These are phyloP conservation scores for Spinus olivaceus DNA, from an alignment of 2,797 vertebrate genomes.

Conservation along the genomic window DNA sequence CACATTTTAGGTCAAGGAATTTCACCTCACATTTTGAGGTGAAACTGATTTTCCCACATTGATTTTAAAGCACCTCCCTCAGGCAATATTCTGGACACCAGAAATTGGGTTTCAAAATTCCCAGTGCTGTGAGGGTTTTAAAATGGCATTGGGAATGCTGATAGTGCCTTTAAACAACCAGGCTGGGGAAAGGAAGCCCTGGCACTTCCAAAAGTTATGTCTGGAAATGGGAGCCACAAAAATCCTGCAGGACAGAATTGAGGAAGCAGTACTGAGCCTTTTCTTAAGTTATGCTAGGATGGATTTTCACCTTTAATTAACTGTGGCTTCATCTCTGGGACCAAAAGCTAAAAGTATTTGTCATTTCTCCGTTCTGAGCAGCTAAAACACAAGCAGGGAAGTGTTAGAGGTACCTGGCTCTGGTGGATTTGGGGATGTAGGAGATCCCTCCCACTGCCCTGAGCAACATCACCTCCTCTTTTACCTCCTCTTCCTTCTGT, in stretches of 20 bases:
- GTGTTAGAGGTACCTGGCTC: neutral
- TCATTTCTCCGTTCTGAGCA: neutral
- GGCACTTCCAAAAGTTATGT: neutral
- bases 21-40: neutral
- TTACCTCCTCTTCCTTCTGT: neutral
- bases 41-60: neutral
- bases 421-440: neutral
- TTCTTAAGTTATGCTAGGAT: neutral
- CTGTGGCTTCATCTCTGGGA: neutral
- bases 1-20: too few species aligned
- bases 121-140: neutral
- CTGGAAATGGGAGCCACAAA: neutral
- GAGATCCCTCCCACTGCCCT: neutral
- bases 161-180: neutral
- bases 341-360: neutral
- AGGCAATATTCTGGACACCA: neutral
- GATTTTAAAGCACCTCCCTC: neutral
- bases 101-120: neutral
- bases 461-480: neutral
- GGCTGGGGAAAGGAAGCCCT: neutral
- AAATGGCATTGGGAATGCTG: neutral
- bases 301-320: neutral
- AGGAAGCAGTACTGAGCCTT: neutral
- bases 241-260: neutral
- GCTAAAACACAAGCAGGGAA: neutral